These are phyloP conservation scores for Stratiomys singularior DNA, from an alignment of 2,888 invertebrate species.

Conservation along the genomic window DNA sequence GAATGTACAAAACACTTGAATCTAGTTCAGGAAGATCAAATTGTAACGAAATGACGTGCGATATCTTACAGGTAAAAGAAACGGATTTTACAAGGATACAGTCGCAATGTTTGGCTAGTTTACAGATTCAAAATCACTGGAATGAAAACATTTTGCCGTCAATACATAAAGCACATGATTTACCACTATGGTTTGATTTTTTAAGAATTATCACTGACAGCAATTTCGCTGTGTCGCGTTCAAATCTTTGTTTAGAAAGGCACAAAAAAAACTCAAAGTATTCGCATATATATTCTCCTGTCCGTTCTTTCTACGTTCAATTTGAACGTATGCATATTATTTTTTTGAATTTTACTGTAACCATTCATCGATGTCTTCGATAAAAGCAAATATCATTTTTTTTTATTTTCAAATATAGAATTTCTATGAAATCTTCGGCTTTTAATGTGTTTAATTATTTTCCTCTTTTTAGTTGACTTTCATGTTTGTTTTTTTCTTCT, in stretches of 20 bases:
- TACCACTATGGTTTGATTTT: slow-evolving; percentile 8
- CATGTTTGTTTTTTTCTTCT: slow-evolving; percentile 1
- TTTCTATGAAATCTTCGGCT: slow-evolving; percentile 3
- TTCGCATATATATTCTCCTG: neutral
- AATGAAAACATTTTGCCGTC: slow-evolving; percentile 13
- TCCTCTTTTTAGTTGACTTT: neutral
- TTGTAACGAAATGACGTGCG: neutral
- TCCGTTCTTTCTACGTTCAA: slow-evolving; percentile 2
- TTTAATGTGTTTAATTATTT: neutral
- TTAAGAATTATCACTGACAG: slow-evolving; percentile 3
- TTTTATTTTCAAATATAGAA: neutral
- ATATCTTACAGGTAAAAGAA: neutral
- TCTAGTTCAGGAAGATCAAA: neutral
- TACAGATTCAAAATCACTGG: slow-evolving; percentile 28
- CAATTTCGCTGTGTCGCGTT: slow-evolving; percentile 16
- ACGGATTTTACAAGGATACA: neutral
- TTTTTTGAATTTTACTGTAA: neutral
- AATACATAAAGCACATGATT: slow-evolving; percentile 31
- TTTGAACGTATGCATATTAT: slow-evolving; percentile 14
- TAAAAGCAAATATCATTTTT: neutral
- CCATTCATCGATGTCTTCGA: neutral
- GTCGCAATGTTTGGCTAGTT: no score
- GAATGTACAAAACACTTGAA: neutral
- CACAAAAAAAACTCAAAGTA: slow-evolving; percentile 39
- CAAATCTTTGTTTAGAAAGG: slow-evolving; percentile 3